phyloP scores from a whole-genome alignment of 2,113 vertebrate genomes.

The Tretioscincus oriximinensis region DNA sequence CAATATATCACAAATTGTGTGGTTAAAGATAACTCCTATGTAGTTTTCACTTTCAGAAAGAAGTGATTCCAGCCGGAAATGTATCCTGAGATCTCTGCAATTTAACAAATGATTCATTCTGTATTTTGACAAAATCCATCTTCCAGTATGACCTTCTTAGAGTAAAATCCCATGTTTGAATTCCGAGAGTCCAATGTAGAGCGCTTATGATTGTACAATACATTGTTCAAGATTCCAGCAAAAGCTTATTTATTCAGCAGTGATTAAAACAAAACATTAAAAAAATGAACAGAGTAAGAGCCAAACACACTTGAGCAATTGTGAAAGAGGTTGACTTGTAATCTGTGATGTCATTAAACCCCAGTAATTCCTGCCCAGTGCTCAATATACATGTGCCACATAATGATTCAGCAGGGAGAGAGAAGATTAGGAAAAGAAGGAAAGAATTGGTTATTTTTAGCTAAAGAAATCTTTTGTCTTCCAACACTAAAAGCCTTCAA shows the following conservation, averaged over 20 bases:
- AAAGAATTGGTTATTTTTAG: slow-evolving; percentile 71
- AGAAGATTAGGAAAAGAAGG: slow-evolving; percentile 57
- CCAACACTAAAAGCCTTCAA: slow-evolving; percentile 54
- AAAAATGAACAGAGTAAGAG: slow-evolving; percentile 42
- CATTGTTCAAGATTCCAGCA: neutral
- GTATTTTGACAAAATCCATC: slow-evolving; percentile 60
- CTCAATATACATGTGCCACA: slow-evolving; percentile 19
- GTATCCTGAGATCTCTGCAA: slow-evolving; percentile 61
- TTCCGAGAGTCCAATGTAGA: slow-evolving; percentile 36
- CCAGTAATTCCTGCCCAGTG: slow-evolving; percentile 48
- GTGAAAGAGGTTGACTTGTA: slow-evolving; percentile 47
- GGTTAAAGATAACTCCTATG: slow-evolving; percentile 2
- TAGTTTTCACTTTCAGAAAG: slow-evolving; percentile 59
- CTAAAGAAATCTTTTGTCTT: slow-evolving; percentile 69
- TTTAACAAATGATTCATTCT: slow-evolving; percentile 54
- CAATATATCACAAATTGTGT: no score
- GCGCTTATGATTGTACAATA: neutral
- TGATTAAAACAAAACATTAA: neutral
- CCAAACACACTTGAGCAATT: slow-evolving; percentile 27
- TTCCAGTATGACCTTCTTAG: slow-evolving; percentile 24
- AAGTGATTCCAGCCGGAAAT: slow-evolving; percentile 59
- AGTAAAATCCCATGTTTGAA: slow-evolving; percentile 12
- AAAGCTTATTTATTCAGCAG: slow-evolving; percentile 27
- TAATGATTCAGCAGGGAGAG: slow-evolving; percentile 57
- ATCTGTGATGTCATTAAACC: slow-evolving; percentile 60